Conservation (phyloP, 2,888 invertebrate genomes). For the Stegana nigrithorax region DNA sequence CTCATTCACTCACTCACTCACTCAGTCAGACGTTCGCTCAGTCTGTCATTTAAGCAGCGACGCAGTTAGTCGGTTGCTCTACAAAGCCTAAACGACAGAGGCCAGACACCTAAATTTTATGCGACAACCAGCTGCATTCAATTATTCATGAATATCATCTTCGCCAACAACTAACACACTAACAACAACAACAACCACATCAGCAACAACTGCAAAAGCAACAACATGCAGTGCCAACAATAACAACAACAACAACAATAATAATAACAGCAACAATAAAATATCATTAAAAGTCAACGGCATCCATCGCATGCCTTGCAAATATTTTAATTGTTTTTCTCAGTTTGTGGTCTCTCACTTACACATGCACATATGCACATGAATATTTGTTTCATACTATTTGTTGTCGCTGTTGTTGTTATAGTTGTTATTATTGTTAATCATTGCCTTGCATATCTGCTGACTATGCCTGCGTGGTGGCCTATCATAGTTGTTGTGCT, state of each 20-base stretch:
- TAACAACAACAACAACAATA: not conserved
- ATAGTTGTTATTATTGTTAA: too few relatives aligned
- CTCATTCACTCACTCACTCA: not conserved
- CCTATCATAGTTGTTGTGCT: not conserved
- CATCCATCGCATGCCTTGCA: constrained; percentile 52
- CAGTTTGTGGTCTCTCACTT: not conserved
- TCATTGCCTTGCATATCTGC: too few relatives aligned
- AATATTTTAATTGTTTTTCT: constrained; percentile 54
- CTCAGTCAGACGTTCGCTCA: constrained; percentile 23
- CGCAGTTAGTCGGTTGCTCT: too few relatives aligned
- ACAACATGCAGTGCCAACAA: not conserved
- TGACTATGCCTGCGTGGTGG: too few relatives aligned
- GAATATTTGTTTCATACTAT: not conserved
- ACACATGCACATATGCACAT: too few relatives aligned
- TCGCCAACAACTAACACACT: constrained; percentile 21
- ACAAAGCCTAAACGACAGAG: not conserved
- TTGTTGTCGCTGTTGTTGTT: not conserved
- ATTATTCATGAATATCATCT: constrained; percentile 61
- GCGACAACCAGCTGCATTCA: constrained; percentile 66
- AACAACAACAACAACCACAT: not conserved
- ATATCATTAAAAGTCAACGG: constrained; percentile 56
- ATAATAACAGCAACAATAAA: constrained; percentile 43
- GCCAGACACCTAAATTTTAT: constrained; percentile 61
- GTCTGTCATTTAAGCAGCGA: constrained; percentile 29
- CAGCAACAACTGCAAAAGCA: too few relatives aligned